phyloP scores from a whole-genome alignment of 2,113 vertebrate species.

The Cyanoliseus patagonus region DNA sequence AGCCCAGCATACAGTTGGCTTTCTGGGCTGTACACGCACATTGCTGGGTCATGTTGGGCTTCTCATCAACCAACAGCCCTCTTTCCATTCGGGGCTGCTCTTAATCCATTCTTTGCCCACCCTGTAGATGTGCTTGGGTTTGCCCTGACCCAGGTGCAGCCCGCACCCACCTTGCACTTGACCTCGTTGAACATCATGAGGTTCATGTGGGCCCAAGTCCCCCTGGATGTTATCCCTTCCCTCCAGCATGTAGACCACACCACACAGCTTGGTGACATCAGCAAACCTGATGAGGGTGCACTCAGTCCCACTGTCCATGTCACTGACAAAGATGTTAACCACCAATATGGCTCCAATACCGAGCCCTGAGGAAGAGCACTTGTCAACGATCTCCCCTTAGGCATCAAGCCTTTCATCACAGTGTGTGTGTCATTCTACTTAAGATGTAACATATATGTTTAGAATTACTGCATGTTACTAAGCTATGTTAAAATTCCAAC shows the following conservation, averaged over 20 bases:
- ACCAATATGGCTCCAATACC: not conserved
- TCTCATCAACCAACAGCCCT: not conserved
- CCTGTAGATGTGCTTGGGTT: not conserved
- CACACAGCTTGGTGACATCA: not conserved
- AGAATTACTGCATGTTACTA: not conserved
- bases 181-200: not conserved
- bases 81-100: not conserved
- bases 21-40: not conserved
- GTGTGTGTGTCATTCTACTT: not conserved
- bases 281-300: not conserved
- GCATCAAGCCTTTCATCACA: not conserved
- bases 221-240: not conserved
- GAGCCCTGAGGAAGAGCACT: not conserved
- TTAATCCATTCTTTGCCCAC: not conserved
- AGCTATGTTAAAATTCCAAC: conserved; percentile 15
- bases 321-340: not conserved
- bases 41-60: not conserved
- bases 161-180: not conserved
- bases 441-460: not conserved
- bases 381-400: not conserved
- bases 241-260: not conserved
- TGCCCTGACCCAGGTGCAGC: not conserved
- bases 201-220: not conserved
- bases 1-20: not conserved
- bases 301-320: not conserved